Evolutionary conservation across 2,113 vertebrate genomes (phyloP), one percentile per base, ranked within the genome.

Genomic region (Uria aalge): DNA sequence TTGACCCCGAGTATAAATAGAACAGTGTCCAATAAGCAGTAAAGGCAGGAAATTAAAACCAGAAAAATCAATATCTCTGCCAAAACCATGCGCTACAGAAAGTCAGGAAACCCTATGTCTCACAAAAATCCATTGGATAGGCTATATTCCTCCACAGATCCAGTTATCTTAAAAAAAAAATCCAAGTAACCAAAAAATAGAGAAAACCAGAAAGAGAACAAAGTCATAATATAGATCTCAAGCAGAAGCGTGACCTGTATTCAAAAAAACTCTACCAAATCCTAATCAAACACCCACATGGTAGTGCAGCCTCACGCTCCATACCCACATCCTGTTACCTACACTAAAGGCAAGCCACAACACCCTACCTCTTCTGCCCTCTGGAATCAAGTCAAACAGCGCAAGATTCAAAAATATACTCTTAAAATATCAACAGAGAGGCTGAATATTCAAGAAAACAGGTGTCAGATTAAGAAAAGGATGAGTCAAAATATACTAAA

Each of bases 321-420:
- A 80, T 36, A 94, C 81, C 91, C 93, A 97, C 85, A 97, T 96
- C 96, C 97, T 96, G 75, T 92, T 91, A 93, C 83, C 85, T 76
- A 73, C 83, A 73, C 83, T 57, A 79, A 95, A 96, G 89, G 68
- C 74, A 94, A 95, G 92, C 34, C 64, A 79, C 92, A 96, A 64
- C 45, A 88, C 45, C 52, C 84, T 29, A 86, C 62, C 71, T 92
- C 72, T 55, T 64, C 80, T 38, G n/a, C 38, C 22, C 55, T 90
- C 59, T 93, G 94, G 74, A 94, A 96, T 85, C 69, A 88, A 96
- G 48, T 77, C 52, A 94, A 50, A 43, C 30, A 56, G 27, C 79
- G 52, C 43, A 94, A 95, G 72, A 96, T 63, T 96, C 45, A 97
- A 96, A 96, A 81, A 96, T 32, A 90, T 0, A 41, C 36, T 94